phyloP scores from a whole-genome alignment of 2,113 vertebrate species.

The Neolamprologus brichardi region DNA sequence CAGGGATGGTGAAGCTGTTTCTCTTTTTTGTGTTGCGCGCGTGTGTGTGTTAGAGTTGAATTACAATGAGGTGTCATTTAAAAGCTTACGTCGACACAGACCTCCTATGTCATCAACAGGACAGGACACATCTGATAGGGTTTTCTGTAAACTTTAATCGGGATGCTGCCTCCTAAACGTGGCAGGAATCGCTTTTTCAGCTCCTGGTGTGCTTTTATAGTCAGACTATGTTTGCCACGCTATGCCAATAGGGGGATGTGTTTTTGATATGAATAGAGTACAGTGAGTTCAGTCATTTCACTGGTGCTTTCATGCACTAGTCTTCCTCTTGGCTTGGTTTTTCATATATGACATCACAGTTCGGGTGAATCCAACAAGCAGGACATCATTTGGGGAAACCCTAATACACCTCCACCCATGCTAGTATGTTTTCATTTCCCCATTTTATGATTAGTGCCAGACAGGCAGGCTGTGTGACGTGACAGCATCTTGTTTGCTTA shows the following conservation, averaged over 20 bases:
- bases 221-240: background rate
- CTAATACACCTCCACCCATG: conserved; percentile 8
- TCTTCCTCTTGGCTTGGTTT: background rate
- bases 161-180: background rate
- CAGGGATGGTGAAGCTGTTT: background rate
- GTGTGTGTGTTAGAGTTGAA: background rate
- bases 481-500: background rate
- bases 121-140: background rate
- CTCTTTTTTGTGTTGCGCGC: background rate
- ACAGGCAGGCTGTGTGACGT: conserved; percentile 1
- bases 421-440: conserved; percentile 44
- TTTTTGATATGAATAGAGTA: background rate
- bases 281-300: background rate
- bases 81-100: background rate
- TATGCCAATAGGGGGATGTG: background rate
- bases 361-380: conserved; percentile 20
- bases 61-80: background rate
- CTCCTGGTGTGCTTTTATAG: background rate
- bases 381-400: conserved; percentile 39
- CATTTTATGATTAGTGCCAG: conserved; percentile 24
- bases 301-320: background rate
- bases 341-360: background rate
- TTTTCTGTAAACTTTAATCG: background rate
- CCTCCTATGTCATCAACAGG: background rate
- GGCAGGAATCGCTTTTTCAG: background rate